Percentiles rank a stretch among this genome's conserved stretches.
phyloP scores from a whole-genome alignment of 2,888 invertebrate species.

The Sinotaia quadrata region DNA sequence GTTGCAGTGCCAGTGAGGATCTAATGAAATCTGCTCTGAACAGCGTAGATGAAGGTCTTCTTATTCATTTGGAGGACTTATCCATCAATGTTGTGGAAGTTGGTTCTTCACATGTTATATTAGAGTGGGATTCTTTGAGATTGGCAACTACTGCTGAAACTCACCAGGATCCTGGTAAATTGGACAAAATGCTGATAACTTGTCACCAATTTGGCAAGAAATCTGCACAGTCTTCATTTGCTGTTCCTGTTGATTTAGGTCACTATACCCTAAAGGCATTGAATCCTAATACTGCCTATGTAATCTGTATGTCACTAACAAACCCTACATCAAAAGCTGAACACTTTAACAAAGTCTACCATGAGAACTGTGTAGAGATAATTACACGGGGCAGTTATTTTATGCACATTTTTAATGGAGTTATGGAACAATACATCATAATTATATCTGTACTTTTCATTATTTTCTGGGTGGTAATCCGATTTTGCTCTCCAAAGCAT shows the following conservation, averaged over 20 bases:
- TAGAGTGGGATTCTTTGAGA: constrained; percentile 37
- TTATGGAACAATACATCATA: too few species aligned
- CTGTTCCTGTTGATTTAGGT: constrained; percentile 31
- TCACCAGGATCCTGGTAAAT: background rate
- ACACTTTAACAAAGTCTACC: background rate
- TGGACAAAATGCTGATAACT: constrained; percentile 28
- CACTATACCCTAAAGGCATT: constrained; percentile 34
- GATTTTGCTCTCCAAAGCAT: too few species aligned
- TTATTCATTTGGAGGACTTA: constrained; percentile 28
- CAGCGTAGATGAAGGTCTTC: constrained; percentile 9
- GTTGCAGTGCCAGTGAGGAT: constrained; percentile 31
- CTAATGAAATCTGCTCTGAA: background rate
- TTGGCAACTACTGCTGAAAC: constrained; percentile 4
- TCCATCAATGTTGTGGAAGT: constrained; percentile 32
- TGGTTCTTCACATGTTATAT: constrained; percentile 24
- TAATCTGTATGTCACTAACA: constrained; percentile 37
- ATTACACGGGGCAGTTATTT: too few species aligned
- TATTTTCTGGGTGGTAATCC: too few species aligned
- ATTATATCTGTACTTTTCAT: too few species aligned
- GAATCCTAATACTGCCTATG: constrained; percentile 36
- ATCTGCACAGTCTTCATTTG: constrained; percentile 23
- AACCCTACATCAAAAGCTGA: background rate
- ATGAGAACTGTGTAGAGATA: constrained; percentile 29
- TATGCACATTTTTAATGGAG: too few species aligned
- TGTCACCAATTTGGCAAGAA: constrained; percentile 42